Percentiles rank a stretch among this genome's conserved stretches.
Conservation (phyloP, 2,113 vertebrate species). For the Montifringilla adamsi region DNA sequence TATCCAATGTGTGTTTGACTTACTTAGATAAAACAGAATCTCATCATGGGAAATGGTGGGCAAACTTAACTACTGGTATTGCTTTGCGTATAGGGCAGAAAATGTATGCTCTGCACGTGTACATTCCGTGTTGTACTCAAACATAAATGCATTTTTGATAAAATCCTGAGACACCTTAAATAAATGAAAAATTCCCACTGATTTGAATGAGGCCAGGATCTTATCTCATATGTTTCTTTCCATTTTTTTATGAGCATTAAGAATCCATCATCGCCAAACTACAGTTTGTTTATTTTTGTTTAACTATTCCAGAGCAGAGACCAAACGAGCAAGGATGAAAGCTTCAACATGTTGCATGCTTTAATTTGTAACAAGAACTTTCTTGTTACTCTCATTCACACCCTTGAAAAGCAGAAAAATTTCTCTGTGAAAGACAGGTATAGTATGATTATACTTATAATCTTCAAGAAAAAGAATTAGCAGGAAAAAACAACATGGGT, state of each 20-base stretch:
- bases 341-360: constrained; percentile 73
- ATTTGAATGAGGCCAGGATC: background rate
- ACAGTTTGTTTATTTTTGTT: constrained; percentile 42
- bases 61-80: background rate
- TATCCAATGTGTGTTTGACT: background rate
- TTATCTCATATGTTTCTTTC: background rate
- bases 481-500: background rate
- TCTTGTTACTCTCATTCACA: constrained; percentile 80
- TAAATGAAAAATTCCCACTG: background rate
- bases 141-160: background rate
- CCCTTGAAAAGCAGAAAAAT: constrained; percentile 82
- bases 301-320: constrained; percentile 74
- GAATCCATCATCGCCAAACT: constrained; percentile 36
- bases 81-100: background rate
- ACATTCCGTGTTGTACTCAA: background rate
- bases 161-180: background rate
- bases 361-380: constrained; percentile 82
- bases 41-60: background rate
- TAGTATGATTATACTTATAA: constrained; percentile 43
- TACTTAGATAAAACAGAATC: background rate
- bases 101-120: background rate
- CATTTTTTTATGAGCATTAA: constrained; percentile 25
- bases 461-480: constrained; percentile 39
- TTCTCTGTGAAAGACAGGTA: constrained; percentile 84
- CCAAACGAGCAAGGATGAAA: constrained; percentile 72